These are phyloP conservation scores for Hystrix cristata DNA, from an alignment of 2,113 vertebrate species.

Conservation along the genomic window DNA sequence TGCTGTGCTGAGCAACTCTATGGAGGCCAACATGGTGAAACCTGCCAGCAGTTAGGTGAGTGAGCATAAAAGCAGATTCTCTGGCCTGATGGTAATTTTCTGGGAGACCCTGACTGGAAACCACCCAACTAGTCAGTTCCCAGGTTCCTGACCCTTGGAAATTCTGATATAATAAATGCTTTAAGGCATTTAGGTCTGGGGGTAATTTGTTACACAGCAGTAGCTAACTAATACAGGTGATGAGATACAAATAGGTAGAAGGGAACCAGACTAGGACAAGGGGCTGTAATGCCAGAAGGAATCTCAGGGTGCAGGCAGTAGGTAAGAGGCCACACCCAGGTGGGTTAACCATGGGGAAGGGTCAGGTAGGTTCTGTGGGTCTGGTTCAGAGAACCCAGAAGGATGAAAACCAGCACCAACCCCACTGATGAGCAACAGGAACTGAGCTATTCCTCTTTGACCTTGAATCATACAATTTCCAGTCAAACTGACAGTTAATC, in stretches of 20 bases:
- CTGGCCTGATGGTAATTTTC: background rate
- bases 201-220: background rate
- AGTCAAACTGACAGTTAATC: background rate
- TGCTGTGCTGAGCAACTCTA: background rate
- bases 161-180: background rate
- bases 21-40: accelerated
- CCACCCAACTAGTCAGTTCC: background rate
- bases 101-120: background rate
- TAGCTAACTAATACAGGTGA: background rate
- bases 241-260: background rate
- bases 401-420: background rate
- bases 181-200: background rate
- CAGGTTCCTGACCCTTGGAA: background rate
- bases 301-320: background rate
- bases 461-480: background rate
- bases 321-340: background rate
- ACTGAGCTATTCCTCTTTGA: background rate
- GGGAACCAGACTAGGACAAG: background rate
- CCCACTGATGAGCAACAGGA: background rate
- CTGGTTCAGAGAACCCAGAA: background rate
- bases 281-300: background rate
- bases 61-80: background rate
- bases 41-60: background rate
- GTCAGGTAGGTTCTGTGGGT: background rate
- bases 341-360: background rate